Evolutionary conservation across 1,140 invertebrate species (phyloP).

Genomic region (Drosophila insularis): DNA sequence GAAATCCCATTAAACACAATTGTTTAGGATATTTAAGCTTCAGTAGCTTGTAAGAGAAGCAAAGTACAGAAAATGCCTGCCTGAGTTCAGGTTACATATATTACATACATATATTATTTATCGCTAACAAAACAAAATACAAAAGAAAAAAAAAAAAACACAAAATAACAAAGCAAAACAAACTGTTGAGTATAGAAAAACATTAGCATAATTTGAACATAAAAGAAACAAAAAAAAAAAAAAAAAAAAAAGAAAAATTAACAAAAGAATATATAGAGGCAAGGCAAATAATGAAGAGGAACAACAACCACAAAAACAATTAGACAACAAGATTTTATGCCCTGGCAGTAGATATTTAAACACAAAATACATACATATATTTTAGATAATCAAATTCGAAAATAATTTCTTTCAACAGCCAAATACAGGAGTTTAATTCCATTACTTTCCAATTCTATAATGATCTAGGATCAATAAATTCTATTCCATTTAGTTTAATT

Average conservation of each 20-base stretch:
- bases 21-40: constrained; percentile 24
- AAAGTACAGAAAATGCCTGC: constrained; percentile 6
- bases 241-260: neutral
- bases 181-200: constrained; percentile 10
- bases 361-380: neutral
- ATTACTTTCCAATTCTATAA: no score
- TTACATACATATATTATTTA: constrained; percentile 5
- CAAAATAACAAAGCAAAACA: neutral
- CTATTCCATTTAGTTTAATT: no score
- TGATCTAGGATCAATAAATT: no score
- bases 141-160: no score
- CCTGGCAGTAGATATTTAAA: neutral
- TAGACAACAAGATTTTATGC: neutral
- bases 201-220: constrained; percentile 43
- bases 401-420: neutral
- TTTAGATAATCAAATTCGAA: neutral
- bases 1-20: constrained; percentile 12
- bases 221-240: neutral
- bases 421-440: no score
- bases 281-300: neutral
- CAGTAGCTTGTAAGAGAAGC: constrained; percentile 25
- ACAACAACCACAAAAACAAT: neutral
- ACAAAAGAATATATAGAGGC: neutral
- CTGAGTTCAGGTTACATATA: constrained; percentile 11
- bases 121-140: neutral